A percentile compares a stretch with the other conserved stretches of the same genome.
Conservation (phyloP, 2,797 vertebrate species). For the Acanthopagrus latus region DNA sequence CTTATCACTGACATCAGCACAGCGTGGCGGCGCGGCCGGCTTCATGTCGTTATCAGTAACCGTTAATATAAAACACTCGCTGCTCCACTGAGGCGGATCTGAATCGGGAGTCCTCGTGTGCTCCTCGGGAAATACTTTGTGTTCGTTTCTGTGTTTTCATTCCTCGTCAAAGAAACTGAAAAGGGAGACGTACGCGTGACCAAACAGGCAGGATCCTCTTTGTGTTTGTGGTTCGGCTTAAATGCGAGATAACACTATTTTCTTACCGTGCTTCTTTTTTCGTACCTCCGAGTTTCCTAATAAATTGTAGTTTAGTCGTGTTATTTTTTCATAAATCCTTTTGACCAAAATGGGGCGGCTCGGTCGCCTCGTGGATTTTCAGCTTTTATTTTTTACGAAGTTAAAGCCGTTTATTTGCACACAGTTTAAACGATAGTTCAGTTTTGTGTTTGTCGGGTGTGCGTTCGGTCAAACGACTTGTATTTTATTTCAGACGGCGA, state of each 20-base stretch:
- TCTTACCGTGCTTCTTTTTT: constrained; percentile 95
- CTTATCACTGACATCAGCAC: constrained; percentile 52
- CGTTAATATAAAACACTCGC: constrained; percentile 16
- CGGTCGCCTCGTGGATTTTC: constrained; percentile 30
- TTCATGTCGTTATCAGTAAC: constrained; percentile 11
- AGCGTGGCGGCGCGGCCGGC: constrained; percentile 15
- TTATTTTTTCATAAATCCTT: constrained; percentile 85
- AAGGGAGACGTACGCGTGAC: constrained; percentile 78
- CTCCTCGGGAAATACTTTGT: constrained; percentile 74
- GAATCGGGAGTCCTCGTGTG: neutral
- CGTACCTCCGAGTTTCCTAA: constrained; percentile 91
- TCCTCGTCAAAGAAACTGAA: constrained; percentile 83
- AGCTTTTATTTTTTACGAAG: constrained; percentile 46
- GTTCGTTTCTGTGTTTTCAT: constrained; percentile 83
- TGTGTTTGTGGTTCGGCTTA: constrained; percentile 83
- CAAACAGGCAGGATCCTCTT: constrained; percentile 90
- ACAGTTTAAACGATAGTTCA: constrained; percentile 50
- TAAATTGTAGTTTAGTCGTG: constrained; percentile 90
- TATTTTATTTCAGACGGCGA: constrained; percentile 11
- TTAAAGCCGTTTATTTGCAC: constrained; percentile 66
- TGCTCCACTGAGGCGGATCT: constrained; percentile 8
- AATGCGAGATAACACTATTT: constrained; percentile 95
- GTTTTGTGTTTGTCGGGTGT: constrained; percentile 38
- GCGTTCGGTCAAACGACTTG: constrained; percentile 46
- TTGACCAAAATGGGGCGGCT: constrained; percentile 78